Conservation (phyloP, 2,888 invertebrate genomes). For the Thereva nobilitata region DNA sequence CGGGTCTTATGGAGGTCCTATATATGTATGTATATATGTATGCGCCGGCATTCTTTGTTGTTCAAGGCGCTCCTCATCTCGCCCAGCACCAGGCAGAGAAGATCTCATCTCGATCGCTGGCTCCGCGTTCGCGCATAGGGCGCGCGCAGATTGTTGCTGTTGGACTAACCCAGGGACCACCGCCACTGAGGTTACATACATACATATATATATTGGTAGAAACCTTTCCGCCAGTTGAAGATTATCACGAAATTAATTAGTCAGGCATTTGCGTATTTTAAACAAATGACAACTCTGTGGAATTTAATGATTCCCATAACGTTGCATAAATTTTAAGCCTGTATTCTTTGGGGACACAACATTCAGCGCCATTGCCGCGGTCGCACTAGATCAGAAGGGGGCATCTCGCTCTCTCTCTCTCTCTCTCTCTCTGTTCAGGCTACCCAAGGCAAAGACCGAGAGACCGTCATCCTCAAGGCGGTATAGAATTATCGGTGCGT, state of each 20-base stretch:
- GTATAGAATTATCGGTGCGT: constrained; percentile 18
- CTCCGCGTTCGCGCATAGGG: too few species aligned
- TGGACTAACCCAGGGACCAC: too few species aligned
- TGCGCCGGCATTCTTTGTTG: too few species aligned
- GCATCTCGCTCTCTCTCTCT: background rate
- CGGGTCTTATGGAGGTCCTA: too few species aligned
- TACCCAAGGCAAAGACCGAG: background rate
- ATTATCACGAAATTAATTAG: constrained; percentile 31
- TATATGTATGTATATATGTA: too few species aligned
- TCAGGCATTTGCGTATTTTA: constrained; percentile 10
- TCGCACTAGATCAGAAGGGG: constrained; percentile 11
- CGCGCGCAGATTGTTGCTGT: too few species aligned
- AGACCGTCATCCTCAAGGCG: too few species aligned
- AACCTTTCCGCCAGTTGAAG: constrained; percentile 16
- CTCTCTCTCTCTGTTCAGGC: background rate
- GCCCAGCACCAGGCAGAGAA: too few species aligned
- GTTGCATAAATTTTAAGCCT: constrained; percentile 32
- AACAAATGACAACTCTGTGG: constrained; percentile 12
- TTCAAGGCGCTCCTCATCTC: too few species aligned
- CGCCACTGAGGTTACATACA: too few species aligned
- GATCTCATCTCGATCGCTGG: too few species aligned
- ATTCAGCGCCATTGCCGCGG: constrained; percentile 25
- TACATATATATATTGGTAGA: too few species aligned
- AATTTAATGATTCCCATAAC: constrained; percentile 26
- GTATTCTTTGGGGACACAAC: constrained; percentile 48